Base-by-base conservation (phyloP, 1,140 invertebrate species). In the Potamilus streckersoni region DNA sequence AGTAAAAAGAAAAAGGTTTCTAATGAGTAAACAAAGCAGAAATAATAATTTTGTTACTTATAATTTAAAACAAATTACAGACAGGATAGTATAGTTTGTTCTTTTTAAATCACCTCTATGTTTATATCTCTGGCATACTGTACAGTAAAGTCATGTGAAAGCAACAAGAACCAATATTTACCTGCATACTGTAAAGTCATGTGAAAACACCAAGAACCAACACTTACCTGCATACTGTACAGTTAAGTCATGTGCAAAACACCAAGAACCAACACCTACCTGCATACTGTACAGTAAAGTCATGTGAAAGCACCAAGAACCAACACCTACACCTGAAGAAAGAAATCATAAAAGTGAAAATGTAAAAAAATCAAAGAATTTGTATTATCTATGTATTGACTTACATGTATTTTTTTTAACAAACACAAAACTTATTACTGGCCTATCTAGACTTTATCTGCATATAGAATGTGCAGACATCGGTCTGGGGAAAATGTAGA, bases 261-360 rank as follows among this genome's bases (percentile, higher is more conserved):
- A 82, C 58, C 19, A 63, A 55, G 13, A 55, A n/a, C 27, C 15
- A 49, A 71, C 23, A 63, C 61, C 65, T 76, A 86, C 83, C 83
- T 92, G 91, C 90, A 91, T 91, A 67, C 86, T 85, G 79, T 90
- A 91, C 17, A 86, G 63, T 1, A 92, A 76, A 23, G 91, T 91
- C 91, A 91, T 91, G 76, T 92, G 91, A 81, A 92, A 92, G 58
- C 85, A 82, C 88, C 88, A 91, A 1, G 91, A 91, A 23, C 91
- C 91, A 68, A 91, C 78, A 20, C 91, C 91, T 57, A 91, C 90
- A 71, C 90, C 86, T 88, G 79, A 23, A 82, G 82, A 59, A 74
- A 31, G 61, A 67, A 73, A 55, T 55, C 59, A 20, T 56, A 59
- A 67, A 64, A 38, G 71, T 49, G 23, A 55, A 60, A 38, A 56